Evolutionary conservation across 2,797 vertebrate genomes (phyloP).

Genomic region (Parotocinclus haroldoi): DNA sequence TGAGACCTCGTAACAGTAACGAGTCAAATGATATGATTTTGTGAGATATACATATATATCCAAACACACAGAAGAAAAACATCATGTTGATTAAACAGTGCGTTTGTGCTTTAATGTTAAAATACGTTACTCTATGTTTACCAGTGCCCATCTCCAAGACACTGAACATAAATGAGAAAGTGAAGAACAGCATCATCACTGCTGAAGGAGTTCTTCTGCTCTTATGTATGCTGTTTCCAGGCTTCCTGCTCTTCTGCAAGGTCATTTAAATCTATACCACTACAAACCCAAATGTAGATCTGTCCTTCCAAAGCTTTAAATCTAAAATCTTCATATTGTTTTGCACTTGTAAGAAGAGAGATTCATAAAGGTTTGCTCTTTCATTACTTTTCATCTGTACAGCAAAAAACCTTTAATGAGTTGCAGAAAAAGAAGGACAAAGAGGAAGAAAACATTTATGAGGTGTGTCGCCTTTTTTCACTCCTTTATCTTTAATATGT

Average conservation of each 20-base stretch:
- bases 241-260: conserved; percentile 59
- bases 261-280: conserved; percentile 40
- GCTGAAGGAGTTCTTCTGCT: conserved; percentile 67
- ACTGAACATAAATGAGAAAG: conserved; percentile 59
- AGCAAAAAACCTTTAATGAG: conserved; percentile 56
- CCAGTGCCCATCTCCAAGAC: conserved; percentile 58
- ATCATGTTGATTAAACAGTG: too few species aligned
- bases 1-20: too few species aligned
- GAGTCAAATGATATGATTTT: too few species aligned
- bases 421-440: conserved; percentile 58
- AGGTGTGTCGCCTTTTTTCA: conserved; percentile 47
- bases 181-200: conserved; percentile 70
- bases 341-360: too few species aligned
- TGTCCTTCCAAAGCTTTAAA: too few species aligned
- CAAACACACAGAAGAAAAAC: too few species aligned
- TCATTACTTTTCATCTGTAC: background rate
- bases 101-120: background rate
- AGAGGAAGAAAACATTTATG: conserved; percentile 76
- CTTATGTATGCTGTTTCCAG: conserved; percentile 63
- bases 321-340: too few species aligned
- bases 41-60: too few species aligned
- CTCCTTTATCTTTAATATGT: too few species aligned
- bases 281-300: too few species aligned
- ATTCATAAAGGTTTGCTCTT: background rate
- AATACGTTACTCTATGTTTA: background rate